Conservation (phyloP, 2,113 vertebrate genomes). For the Cygnus atratus region DNA sequence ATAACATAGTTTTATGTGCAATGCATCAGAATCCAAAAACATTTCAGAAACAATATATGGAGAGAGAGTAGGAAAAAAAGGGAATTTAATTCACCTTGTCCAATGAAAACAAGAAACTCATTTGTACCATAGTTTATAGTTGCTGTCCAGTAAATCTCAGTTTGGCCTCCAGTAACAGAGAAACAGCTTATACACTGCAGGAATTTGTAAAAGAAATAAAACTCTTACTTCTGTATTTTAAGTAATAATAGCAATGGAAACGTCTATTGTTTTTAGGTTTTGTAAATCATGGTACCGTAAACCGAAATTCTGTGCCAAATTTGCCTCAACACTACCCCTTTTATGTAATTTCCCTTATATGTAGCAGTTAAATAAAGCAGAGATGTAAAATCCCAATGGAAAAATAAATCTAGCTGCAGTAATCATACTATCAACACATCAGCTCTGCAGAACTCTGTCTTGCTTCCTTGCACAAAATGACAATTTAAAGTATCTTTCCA, state of each 20-base stretch:
- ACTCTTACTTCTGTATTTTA: background rate
- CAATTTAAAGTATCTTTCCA: conserved; percentile 50
- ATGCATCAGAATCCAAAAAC: background rate
- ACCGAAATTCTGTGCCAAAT: background rate
- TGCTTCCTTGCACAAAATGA: conserved; percentile 41
- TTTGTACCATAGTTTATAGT: background rate
- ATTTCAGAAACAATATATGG: background rate
- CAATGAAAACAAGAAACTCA: background rate
- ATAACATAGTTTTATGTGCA: background rate
- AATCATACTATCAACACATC: conserved; percentile 34
- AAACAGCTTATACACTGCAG: background rate
- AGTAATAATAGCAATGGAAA: background rate
- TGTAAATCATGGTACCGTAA: background rate
- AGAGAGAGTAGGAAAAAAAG: background rate
- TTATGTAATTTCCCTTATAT: background rate
- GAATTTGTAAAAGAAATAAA: background rate
- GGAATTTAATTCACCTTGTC: background rate
- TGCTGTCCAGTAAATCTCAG: background rate
- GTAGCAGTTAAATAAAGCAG: background rate
- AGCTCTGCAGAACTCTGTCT: conserved; percentile 13
- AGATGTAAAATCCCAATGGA: background rate
- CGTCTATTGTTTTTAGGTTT: background rate
- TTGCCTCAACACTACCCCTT: background rate
- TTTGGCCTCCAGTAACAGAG: background rate
- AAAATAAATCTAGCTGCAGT: conserved; percentile 25